Conservation (phyloP, 1,140 invertebrate species). For the Belonocnema kinseyi region DNA sequence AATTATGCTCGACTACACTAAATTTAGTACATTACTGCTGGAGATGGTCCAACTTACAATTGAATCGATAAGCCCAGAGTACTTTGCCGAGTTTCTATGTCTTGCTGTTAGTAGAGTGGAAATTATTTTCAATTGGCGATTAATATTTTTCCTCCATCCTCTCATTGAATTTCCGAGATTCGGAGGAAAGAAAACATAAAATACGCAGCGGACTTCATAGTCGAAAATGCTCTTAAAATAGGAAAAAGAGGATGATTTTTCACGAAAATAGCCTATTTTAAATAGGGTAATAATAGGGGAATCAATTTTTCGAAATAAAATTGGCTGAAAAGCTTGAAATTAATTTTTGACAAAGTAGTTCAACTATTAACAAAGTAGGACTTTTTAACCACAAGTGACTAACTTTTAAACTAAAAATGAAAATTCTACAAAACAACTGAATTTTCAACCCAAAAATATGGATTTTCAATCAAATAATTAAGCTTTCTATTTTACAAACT, state of each 20-base stretch:
- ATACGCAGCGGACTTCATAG: background rate
- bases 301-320: background rate
- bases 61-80: slow-evolving; percentile 26
- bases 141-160: background rate
- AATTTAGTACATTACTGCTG: slow-evolving; percentile 28
- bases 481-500: too few species aligned
- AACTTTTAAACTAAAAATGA: too few species aligned
- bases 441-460: too few species aligned
- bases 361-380: too few species aligned
- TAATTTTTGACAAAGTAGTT: too few species aligned
- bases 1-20: slow-evolving; percentile 29
- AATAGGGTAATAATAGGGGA: too few species aligned
- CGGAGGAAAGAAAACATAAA: background rate
- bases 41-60: slow-evolving; percentile 30
- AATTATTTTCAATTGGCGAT: slow-evolving; percentile 20
- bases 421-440: too few species aligned
- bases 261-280: too few species aligned
- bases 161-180: background rate
- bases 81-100: slow-evolving; percentile 13
- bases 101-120: slow-evolving; percentile 20
- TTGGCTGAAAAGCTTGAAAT: background rate
- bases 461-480: too few species aligned
- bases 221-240: too few species aligned
- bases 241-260: too few species aligned
- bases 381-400: too few species aligned